Evolutionary conservation across 2,113 vertebrate species (phyloP).

Genomic region (Diphyllodes magnificus): DNA sequence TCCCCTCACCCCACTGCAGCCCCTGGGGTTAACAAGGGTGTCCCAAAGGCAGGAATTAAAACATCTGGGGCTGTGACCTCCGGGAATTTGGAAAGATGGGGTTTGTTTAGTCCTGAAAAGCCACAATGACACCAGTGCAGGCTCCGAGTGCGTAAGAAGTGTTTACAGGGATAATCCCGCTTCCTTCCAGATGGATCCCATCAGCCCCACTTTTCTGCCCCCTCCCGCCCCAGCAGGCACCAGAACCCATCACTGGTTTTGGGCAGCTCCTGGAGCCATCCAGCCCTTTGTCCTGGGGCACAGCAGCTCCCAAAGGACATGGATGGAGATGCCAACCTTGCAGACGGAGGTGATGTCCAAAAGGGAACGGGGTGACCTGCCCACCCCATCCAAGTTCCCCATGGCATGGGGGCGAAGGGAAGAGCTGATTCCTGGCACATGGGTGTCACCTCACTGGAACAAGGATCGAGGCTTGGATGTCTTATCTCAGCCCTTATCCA

Average conservation of each 20-base stretch:
- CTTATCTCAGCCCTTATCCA: not conserved
- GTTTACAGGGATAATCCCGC: not conserved
- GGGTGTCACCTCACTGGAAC: not conserved
- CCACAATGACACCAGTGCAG: not conserved
- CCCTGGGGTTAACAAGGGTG: not conserved
- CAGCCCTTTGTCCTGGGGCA: not conserved
- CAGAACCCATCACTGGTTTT: not conserved
- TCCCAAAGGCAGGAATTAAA: not conserved
- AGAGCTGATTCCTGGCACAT: rapidly evolving
- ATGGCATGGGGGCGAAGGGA: rapidly evolving
- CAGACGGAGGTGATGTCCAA: rapidly evolving
- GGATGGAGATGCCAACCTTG: rapidly evolving
- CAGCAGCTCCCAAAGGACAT: rapidly evolving
- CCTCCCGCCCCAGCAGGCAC: not conserved
- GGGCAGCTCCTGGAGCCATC: not conserved
- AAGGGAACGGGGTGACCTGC: rapidly evolving
- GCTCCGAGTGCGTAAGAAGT: rapidly evolving
- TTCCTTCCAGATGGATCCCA: not conserved
- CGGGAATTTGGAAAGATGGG: not conserved
- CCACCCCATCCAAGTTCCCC: not conserved
- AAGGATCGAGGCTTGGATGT: rapidly evolving
- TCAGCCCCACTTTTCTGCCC: not conserved
- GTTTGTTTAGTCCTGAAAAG: not conserved
- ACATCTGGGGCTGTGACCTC: not conserved
- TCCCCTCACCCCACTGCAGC: not conserved